phyloP scores from a whole-genome alignment of 2,797 vertebrate species.

The Atherinosoma microstoma region DNA sequence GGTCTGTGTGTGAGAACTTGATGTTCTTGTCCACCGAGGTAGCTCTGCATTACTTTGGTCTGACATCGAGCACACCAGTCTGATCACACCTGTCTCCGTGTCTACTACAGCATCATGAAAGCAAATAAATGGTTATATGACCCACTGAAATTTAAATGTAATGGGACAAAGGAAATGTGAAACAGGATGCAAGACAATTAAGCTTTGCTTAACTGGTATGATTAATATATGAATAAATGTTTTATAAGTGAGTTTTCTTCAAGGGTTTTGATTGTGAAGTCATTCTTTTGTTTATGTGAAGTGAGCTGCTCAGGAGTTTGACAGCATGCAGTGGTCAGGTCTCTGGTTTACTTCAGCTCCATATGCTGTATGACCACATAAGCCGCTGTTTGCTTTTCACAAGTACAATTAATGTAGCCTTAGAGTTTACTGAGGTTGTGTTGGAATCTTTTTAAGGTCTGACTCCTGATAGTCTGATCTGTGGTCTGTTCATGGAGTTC shows the following conservation, averaged over 20 bases:
- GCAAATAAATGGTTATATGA: no score
- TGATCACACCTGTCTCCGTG: no score
- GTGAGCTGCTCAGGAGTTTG: neutral
- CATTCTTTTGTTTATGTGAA: neutral
- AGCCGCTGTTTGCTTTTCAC: neutral
- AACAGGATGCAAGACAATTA: no score
- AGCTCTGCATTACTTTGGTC: no score
- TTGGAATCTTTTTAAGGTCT: constrained; percentile 32
- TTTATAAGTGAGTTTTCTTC: neutral
- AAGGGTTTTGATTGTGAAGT: neutral
- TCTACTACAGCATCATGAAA: no score
- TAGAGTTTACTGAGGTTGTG: constrained; percentile 18
- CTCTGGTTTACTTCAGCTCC: no score
- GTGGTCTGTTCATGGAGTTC: constrained; percentile 35
- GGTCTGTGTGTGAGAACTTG: no score
- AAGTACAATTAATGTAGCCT: constrained; percentile 9
- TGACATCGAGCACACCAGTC: no score
- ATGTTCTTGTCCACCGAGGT: no score
- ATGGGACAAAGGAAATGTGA: no score
- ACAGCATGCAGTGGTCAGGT: neutral
- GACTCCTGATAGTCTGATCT: constrained; percentile 58
- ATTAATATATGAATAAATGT: neutral
- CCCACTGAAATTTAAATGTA: no score
- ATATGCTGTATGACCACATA: no score
- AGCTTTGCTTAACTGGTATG: neutral